Evolutionary conservation across 1,140 invertebrate genomes (phyloP), one percentile per base, ranked within the genome.

Genomic region (Nasonia vitripennis): DNA sequence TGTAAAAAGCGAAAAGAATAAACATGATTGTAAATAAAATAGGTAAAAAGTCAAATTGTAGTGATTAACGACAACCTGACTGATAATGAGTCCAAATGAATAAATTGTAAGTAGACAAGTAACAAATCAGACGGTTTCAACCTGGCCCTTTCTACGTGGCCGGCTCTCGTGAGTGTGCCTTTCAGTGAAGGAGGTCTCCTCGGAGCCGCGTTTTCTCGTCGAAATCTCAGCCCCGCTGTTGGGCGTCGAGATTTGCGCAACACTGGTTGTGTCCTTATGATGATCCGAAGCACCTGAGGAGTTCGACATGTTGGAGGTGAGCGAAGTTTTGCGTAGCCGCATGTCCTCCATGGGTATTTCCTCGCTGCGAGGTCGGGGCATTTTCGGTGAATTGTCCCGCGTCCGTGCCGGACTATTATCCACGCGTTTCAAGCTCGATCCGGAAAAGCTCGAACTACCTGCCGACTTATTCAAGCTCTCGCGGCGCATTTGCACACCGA

Each of bases 281-380:
- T 91, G 88, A 12, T 90, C 89, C 78, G 85, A 75, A 71, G 86
- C 55, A 74, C 55, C 74, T 74, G 77, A 67, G 11, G 27, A 5
- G 6, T 68, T 75, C 12, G 90, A 85, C 23, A 90, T 89, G 62
- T 89, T 90, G 0, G 88, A 88, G 3, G 91, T 89, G 71, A 90
- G 82, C 41, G 92, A 91, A 45, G 89, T 89, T 89, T 91, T 92
- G 51, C 92, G 87, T 77, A 90, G 84, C n/a, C 94, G 94, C 90
- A 97, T 96, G 88, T 96, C 96, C 90, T 98, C 97, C 6, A 98
- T 90, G 0, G 97, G 97, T 67, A 98, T 98, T 89, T 98, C 97
- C 90, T 97, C 96, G 73, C 95, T 97, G 31, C 95, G 94, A 17
- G 95, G 96, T 86, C 95, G 94, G n/a, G 96, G 96, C 91, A 95